phyloP scores from a whole-genome alignment of 2,888 invertebrate species.

The Macaria liturata region DNA sequence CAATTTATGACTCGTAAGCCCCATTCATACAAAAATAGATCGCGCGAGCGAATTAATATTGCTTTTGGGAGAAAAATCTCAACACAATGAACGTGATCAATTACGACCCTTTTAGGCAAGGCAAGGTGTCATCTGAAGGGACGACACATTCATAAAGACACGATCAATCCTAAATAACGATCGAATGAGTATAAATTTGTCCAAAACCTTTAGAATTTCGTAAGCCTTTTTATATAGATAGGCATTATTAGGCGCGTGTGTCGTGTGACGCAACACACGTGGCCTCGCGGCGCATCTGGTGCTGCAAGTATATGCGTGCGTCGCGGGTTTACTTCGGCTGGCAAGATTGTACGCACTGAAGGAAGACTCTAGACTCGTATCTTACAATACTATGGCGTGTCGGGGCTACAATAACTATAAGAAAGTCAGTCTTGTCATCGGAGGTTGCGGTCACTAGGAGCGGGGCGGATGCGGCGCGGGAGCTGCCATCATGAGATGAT shows the following conservation, averaged over 20 bases:
- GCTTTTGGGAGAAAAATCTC: slow-evolving; percentile 8
- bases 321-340: slow-evolving; percentile 16
- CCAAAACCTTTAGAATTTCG: slow-evolving; percentile 48
- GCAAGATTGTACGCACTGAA: slow-evolving; percentile 42
- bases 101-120: slow-evolving; percentile 49
- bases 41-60: slow-evolving; percentile 22
- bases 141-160: slow-evolving; percentile 50
- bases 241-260: slow-evolving; percentile 41
- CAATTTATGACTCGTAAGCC: slow-evolving; percentile 43
- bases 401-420: slow-evolving; percentile 63
- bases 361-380: slow-evolving; percentile 45
- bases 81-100: slow-evolving; percentile 32
- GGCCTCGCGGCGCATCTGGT: slow-evolving; percentile 49
- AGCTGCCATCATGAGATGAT: slow-evolving; percentile 90
- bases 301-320: not conserved
- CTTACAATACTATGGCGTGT: slow-evolving; percentile 72
- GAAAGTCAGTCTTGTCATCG: slow-evolving; percentile 79
- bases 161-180: slow-evolving; percentile 61
- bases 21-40: slow-evolving; percentile 36
- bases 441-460: slow-evolving; percentile 72
- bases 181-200: slow-evolving; percentile 54
- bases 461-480: slow-evolving; percentile 49
- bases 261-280: slow-evolving; percentile 41
- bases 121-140: slow-evolving; percentile 60
- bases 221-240: slow-evolving; percentile 54